These are phyloP conservation scores for Ciconia stormi DNA, from an alignment of 2,113 vertebrate species.

Conservation along the genomic window DNA sequence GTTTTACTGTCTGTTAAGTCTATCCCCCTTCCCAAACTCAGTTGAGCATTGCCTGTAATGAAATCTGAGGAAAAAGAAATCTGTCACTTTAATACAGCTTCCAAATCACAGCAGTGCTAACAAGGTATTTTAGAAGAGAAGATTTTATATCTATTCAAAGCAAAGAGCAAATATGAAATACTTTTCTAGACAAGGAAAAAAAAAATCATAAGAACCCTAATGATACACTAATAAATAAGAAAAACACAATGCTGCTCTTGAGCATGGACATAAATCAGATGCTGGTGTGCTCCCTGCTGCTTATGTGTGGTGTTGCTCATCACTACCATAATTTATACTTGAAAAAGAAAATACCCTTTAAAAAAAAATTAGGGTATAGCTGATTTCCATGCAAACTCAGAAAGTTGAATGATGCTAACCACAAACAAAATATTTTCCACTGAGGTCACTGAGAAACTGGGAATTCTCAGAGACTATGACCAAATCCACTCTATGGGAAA, in stretches of 20 bases:
- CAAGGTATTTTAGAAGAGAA: neutral
- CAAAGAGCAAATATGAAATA: constrained; percentile 21
- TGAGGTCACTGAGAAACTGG: neutral
- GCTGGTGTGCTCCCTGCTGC: constrained; percentile 69
- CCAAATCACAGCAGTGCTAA: neutral
- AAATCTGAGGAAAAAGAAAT: neutral
- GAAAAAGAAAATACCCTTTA: neutral
- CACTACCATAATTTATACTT: neutral
- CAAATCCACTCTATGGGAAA: neutral
- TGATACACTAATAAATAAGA: constrained; percentile 26
- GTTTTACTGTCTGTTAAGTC: neutral
- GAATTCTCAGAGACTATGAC: neutral
- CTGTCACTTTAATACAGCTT: neutral
- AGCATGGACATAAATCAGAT: constrained; percentile 61
- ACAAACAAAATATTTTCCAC: neutral
- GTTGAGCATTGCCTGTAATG: neutral
- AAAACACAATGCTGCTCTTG: constrained; percentile 7
- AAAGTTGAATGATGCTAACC: neutral
- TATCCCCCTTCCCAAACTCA: neutral
- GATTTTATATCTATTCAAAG: neutral
- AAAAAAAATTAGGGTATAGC: neutral
- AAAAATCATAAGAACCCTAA: constrained; percentile 20
- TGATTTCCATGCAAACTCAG: neutral
- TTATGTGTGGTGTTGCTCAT: constrained; percentile 61
- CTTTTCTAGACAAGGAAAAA: constrained; percentile 29